phyloP scores from a whole-genome alignment of 2,113 vertebrate genomes.

The Rana temporaria region DNA sequence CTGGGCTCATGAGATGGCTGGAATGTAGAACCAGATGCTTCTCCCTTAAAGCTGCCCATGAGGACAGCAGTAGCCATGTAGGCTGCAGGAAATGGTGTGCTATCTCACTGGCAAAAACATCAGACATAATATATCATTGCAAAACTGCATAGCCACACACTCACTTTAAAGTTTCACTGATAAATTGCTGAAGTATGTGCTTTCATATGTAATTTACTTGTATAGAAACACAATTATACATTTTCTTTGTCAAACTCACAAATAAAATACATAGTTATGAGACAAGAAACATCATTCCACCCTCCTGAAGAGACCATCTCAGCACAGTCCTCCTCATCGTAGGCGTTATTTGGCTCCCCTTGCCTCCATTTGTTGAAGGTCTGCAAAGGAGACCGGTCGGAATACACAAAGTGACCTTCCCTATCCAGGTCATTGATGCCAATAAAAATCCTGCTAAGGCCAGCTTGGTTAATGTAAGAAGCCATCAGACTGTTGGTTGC shows the following conservation, averaged over 20 bases:
- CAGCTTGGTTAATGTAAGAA: constrained; percentile 85
- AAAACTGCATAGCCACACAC: too few relatives aligned
- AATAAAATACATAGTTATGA: constrained; percentile 93
- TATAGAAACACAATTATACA: constrained; percentile 70
- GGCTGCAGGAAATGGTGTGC: too few relatives aligned
- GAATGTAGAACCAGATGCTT: too few relatives aligned
- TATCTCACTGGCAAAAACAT: too few relatives aligned
- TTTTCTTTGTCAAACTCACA: constrained; percentile 95
- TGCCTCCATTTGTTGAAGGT: constrained; percentile 94
- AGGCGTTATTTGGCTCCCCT: constrained; percentile 94
- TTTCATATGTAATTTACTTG: background rate
- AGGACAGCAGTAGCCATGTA: too few relatives aligned
- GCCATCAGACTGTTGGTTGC: constrained; percentile 85
- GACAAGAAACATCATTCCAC: constrained; percentile 96
- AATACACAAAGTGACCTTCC: constrained; percentile 89
- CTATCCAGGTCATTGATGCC: constrained; percentile 91
- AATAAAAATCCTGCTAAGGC: constrained; percentile 90
- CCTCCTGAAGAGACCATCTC: constrained; percentile 93
- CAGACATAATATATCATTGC: too few relatives aligned
- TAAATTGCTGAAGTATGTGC: background rate
- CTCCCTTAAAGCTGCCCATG: too few relatives aligned
- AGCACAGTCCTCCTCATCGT: constrained; percentile 93
- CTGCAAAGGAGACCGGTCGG: constrained; percentile 89
- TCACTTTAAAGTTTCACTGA: too few relatives aligned
- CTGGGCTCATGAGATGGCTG: too few relatives aligned